phyloP scores from a whole-genome alignment of 2,113 vertebrate species.

The Pollimyrus isidori region DNA sequence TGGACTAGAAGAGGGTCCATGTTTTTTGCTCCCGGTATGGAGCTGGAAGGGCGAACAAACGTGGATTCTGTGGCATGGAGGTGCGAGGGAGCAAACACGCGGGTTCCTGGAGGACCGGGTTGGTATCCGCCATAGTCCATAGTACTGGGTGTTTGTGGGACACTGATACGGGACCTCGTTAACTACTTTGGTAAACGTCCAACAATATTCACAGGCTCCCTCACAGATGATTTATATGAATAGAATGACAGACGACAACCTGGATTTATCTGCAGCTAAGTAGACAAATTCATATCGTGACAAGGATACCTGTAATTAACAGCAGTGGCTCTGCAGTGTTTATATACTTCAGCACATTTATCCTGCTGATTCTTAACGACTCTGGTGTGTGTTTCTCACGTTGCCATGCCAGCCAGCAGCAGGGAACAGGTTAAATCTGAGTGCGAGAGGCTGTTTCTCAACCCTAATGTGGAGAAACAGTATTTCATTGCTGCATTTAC shows the following conservation, averaged over 20 bases:
- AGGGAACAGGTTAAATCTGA: neutral
- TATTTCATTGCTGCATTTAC: neutral
- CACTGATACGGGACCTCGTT: neutral
- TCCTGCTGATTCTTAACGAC: neutral
- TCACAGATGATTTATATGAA: neutral
- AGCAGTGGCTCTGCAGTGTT: neutral
- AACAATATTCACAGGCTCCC: neutral
- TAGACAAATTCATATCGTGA: neutral
- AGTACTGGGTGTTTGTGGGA: neutral
- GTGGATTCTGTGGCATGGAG: neutral
- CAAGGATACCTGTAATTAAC: neutral
- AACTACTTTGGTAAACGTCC: neutral
- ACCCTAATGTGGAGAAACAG: neutral
- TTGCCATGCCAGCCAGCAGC: neutral
- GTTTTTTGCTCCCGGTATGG: neutral
- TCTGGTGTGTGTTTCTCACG: neutral
- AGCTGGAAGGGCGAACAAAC: neutral
- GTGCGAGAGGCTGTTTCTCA: neutral
- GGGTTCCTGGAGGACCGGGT: neutral
- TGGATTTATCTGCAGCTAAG: neutral
- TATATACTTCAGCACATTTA: neutral
- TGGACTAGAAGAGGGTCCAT: neutral
- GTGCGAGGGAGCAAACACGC: neutral
- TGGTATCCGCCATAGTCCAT: neutral
- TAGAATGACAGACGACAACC: neutral